Evolutionary conservation across 2,797 vertebrate species (phyloP).

Genomic region (Anguilla megastoma): DNA sequence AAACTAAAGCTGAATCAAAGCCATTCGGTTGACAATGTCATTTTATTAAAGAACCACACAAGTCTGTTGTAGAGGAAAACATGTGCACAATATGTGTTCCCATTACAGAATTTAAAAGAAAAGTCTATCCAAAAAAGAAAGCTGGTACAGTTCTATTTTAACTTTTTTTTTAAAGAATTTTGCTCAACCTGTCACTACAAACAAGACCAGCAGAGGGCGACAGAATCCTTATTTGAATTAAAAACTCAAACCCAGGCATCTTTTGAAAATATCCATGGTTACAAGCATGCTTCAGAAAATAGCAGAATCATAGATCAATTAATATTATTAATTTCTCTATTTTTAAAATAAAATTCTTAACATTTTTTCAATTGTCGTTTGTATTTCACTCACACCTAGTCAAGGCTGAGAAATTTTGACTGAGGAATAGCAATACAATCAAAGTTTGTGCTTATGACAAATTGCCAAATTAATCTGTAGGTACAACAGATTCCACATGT

Average conservation of each 20-base stretch:
- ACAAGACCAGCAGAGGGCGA: constrained; percentile 31
- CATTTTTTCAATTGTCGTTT: background rate
- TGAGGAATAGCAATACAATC: background rate
- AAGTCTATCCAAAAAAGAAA: background rate
- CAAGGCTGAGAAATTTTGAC: background rate
- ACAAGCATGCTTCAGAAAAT: background rate
- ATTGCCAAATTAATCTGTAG: background rate
- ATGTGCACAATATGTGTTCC: background rate
- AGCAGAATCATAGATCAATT: background rate
- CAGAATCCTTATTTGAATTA: background rate
- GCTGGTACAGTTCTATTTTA: no score
- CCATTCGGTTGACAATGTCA: background rate
- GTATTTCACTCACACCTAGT: background rate
- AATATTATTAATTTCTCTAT: background rate
- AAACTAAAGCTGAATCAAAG: background rate
- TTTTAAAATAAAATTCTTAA: background rate
- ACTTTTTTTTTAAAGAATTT: background rate
- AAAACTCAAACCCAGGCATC: background rate
- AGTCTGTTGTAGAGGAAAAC: background rate
- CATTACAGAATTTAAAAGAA: background rate
- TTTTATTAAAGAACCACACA: background rate
- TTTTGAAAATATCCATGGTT: background rate
- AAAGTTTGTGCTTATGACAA: background rate
- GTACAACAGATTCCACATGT: background rate
- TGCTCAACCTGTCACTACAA: constrained; percentile 9